Evolutionary conservation across 2,113 vertebrate species (phyloP).

Genomic region (Amblyopsis rosae): DNA sequence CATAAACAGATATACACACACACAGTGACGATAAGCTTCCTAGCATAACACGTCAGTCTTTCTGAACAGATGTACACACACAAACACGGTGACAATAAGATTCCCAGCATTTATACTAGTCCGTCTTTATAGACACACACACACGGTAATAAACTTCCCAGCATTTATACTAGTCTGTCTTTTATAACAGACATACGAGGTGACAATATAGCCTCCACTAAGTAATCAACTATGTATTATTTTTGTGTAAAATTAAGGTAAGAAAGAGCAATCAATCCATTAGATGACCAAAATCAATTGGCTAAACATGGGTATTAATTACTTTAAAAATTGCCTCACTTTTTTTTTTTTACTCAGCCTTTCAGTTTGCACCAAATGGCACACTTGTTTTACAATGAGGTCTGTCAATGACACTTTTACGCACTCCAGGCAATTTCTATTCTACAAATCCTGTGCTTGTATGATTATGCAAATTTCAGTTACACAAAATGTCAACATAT

Average conservation of each 20-base stretch:
- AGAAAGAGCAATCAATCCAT: not conserved
- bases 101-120: no score
- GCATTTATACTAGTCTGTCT: conserved; percentile 94
- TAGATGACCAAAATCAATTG: not conserved
- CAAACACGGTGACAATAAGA: conserved; percentile 48
- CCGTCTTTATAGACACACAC: not conserved
- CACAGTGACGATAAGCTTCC: conserved; percentile 80
- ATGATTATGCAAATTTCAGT: no score
- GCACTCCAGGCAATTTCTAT: no score
- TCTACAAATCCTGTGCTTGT: no score
- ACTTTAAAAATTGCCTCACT: no score
- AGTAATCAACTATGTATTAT: not conserved
- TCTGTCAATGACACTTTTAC: no score
- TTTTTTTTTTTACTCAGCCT: no score
- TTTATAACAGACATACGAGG: conserved; percentile 48
- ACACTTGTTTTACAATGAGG: no score
- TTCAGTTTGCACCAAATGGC: no score
- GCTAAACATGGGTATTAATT: not conserved
- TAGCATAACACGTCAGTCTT: conserved; percentile 91
- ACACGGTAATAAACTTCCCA: conserved; percentile 78
- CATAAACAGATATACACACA: conserved; percentile 43
- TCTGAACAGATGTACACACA: conserved; percentile 19
- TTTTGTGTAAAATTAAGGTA: not conserved
- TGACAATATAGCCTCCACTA: not conserved
- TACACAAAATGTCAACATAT: no score